These are phyloP conservation scores for Lepidurus apus DNA, from an alignment of 1,140 invertebrate genomes.

Conservation along the genomic window DNA sequence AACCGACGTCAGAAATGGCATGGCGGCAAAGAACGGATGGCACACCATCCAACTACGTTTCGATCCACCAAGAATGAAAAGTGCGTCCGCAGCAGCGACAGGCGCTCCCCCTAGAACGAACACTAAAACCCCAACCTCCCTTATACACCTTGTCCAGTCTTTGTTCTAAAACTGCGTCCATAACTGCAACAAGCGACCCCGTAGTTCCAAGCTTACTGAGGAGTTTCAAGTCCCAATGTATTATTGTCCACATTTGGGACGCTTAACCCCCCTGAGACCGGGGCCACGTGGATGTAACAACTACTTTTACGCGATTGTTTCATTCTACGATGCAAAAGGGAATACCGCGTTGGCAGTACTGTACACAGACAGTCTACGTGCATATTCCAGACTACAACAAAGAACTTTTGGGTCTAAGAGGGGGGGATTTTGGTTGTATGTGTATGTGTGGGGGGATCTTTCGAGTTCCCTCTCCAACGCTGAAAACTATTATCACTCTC, in stretches of 20 bases:
- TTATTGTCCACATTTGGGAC: neutral
- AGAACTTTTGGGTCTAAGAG: neutral
- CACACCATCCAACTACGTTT: too few relatives aligned
- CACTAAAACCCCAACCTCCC: too few relatives aligned
- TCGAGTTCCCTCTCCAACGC: neutral
- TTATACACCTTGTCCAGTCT: too few relatives aligned
- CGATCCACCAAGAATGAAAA: too few relatives aligned
- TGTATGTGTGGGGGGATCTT: neutral
- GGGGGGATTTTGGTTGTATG: neutral
- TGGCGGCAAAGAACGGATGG: too few relatives aligned
- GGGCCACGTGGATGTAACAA: neutral
- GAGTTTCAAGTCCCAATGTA: neutral
- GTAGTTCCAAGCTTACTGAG: neutral
- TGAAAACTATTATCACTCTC: constrained; percentile 19
- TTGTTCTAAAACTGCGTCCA: too few relatives aligned
- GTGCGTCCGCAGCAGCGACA: too few relatives aligned
- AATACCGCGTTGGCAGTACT: neutral
- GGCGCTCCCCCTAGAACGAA: too few relatives aligned
- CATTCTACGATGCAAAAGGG: neutral
- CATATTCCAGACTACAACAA: neutral
- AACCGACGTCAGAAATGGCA: too few relatives aligned
- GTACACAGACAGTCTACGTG: neutral
- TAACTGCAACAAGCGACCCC: too few relatives aligned
- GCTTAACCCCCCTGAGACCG: neutral
- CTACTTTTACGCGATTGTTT: neutral